phyloP scores from a whole-genome alignment of 2,888 invertebrate species.

The Crocallis elinguaria region DNA sequence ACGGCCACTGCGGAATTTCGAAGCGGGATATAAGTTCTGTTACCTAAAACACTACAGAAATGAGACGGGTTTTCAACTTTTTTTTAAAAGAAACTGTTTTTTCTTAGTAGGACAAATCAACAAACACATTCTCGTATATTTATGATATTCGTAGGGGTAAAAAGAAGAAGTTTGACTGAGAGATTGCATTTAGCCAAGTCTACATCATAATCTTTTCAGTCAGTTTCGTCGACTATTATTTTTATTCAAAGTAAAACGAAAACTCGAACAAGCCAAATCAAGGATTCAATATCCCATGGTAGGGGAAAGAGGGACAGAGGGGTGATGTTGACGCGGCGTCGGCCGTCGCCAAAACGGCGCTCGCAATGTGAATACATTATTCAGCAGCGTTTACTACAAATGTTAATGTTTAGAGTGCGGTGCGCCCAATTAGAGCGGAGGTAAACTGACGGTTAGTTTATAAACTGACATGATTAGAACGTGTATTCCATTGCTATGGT shows the following conservation, averaged over 20 bases:
- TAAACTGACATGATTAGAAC: slow-evolving; percentile 12
- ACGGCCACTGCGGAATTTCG: slow-evolving; percentile 20
- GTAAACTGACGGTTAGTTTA: slow-evolving; percentile 12
- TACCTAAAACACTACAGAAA: no score
- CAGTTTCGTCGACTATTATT: no score
- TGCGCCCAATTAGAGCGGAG: slow-evolving; percentile 45
- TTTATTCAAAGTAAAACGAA: background rate
- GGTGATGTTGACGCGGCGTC: no score
- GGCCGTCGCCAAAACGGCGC: slow-evolving; percentile 43
- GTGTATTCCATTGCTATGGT: background rate
- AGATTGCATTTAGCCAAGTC: no score
- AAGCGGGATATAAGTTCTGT: background rate
- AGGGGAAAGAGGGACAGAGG: slow-evolving; percentile 35
- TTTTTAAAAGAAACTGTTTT: no score
- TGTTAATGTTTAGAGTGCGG: slow-evolving; percentile 56
- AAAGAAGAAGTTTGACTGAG: no score
- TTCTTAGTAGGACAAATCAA: no score
- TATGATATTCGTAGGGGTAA: no score
- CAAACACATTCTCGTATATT: no score
- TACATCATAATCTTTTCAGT: no score
- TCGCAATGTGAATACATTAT: slow-evolving; percentile 58
- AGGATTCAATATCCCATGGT: slow-evolving; percentile 19
- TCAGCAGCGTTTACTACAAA: slow-evolving; percentile 50
- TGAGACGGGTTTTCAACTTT: no score
- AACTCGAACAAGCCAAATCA: slow-evolving; percentile 10